Base-by-base conservation (phyloP, 1,140 invertebrate genomes). In the Drosophila carrolli region DNA sequence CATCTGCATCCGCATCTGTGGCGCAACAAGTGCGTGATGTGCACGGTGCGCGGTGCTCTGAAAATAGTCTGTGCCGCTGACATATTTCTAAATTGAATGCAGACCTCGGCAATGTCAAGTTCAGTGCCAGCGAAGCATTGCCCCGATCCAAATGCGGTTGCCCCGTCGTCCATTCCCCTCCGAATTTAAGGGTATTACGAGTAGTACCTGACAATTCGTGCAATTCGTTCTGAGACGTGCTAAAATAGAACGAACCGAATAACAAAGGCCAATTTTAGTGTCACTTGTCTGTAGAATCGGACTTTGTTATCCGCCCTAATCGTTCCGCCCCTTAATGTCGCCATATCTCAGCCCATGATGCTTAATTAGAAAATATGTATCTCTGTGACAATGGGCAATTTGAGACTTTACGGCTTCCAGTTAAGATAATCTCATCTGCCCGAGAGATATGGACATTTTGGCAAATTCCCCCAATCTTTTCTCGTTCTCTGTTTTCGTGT, bases 41-140 rank as follows among this genome's bases (percentile, higher is more conserved):
- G 78, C 56, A 86, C 47, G 44, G 29, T 66, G 54, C 40, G 35
- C 62, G 41, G 8, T 27, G 48, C 48, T 58, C 73, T 83, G 63
- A 74, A 89, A 88, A 83, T 83, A 88, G 72, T 60, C 40, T 56
- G 54, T 75, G 53, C 72, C 71, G 50, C 65, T 85, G 81, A 78
- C 80, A 83, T 89, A 80, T 89, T 74, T 89, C 67, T 89, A 88
- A 89, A 89, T 88, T 89, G 75, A 89, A 80, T 74, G 65, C 83
- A 89, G 76, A 70, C 71, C 63, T 63, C 76, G 66, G 44, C 68
- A 88, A 89, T 88, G 83, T 89, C 83, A 88, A 88, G 83, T 88
- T 88, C 84, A 88, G 72, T 80, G 81, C 66, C 58, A 78, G 67
- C 53, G 47, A 78, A 74, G 56, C 68, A 43, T 71, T 81, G 62